Conservation (phyloP, 2,113 vertebrate species). For the Gasterosteus nipponicus region DNA sequence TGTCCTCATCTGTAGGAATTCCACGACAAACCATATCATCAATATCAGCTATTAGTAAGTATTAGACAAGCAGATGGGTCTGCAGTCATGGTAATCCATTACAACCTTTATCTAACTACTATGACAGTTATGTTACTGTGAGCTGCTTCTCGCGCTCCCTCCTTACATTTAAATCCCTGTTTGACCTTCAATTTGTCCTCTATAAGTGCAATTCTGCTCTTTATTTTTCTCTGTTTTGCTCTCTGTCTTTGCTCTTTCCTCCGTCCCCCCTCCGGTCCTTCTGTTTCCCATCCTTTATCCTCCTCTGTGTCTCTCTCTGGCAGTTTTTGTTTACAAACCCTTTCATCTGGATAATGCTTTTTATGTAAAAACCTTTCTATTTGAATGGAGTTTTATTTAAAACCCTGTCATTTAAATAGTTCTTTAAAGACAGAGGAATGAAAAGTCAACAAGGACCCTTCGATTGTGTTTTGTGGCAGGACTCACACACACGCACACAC, state of each 20-base stretch:
- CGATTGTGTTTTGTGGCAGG: slow-evolving; percentile 68
- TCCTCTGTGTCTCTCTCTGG: slow-evolving; percentile 49
- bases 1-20: not conserved
- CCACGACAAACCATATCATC: not conserved
- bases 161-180: slow-evolving; percentile 39
- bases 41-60: not conserved
- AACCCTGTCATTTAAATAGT: slow-evolving; percentile 74
- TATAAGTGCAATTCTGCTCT: slow-evolving; percentile 50
- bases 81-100: not conserved
- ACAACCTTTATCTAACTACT: slow-evolving; percentile 37
- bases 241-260: slow-evolving; percentile 43
- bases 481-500: slow-evolving; percentile 29
- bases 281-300: slow-evolving; percentile 42
- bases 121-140: slow-evolving; percentile 28
- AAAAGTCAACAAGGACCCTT: slow-evolving; percentile 73
- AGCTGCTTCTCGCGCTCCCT: slow-evolving; percentile 11
- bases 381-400: slow-evolving; percentile 73
- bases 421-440: slow-evolving; percentile 71
- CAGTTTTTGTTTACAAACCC: slow-evolving; percentile 73
- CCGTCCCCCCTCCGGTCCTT: slow-evolving; percentile 1
- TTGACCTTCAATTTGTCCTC: slow-evolving; percentile 74
- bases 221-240: slow-evolving; percentile 40
- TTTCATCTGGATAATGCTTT: slow-evolving; percentile 73
- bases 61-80: not conserved
- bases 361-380: slow-evolving; percentile 73